Evolutionary conservation across 2,113 vertebrate species (phyloP), one percentile per base, ranked within the genome.

Genomic region (Hepsetus odoe): DNA sequence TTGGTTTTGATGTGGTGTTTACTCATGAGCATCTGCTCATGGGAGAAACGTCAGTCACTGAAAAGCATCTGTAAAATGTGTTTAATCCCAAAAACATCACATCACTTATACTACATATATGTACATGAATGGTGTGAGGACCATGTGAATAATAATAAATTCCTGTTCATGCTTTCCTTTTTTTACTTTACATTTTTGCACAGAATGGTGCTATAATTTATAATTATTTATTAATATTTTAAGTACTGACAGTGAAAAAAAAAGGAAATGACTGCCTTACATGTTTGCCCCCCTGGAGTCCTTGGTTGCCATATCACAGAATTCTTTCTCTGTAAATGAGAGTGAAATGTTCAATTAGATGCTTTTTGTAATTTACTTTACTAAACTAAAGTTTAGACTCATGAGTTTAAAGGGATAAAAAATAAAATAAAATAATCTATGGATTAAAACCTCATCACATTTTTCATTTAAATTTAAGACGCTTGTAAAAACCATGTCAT

Each of bases 201-300:
- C 13, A 42, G 40, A 42, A 42, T 42, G 42, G 13, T 44, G 42
- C 13, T 14, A 14, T 75, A 24, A 72, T 32, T 5, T 61, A n/a
- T n/a, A n/a, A n/a, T n/a, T n/a, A n/a, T n/a, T n/a, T n/a, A n/a
- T n/a, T n/a, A n/a, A n/a, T n/a, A n/a, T n/a, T n/a, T n/a, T n/a
- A n/a, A n/a, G n/a, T n/a, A n/a, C n/a, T n/a, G n/a, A n/a, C n/a
- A 14, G 42, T 44, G 13, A 44, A 14, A 2, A 44, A 9, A 75
- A 81, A 2, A 78, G 0, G 0, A n/a, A 13, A 5, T 49, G 51
- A 49, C 38, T 1, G 70, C 72, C 87, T 89, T 86, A 94, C 92
- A 80, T 80, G 70, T 72, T 80, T 9, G 58, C 35, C 33, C 32
- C 1, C 18, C 26, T 7, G n/a, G 75, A 30, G 55, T 59, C 51